Evolutionary conservation across 2,797 vertebrate genomes (phyloP), one percentile per base, ranked within the genome.

Genomic region (Helarctos malayanus): DNA sequence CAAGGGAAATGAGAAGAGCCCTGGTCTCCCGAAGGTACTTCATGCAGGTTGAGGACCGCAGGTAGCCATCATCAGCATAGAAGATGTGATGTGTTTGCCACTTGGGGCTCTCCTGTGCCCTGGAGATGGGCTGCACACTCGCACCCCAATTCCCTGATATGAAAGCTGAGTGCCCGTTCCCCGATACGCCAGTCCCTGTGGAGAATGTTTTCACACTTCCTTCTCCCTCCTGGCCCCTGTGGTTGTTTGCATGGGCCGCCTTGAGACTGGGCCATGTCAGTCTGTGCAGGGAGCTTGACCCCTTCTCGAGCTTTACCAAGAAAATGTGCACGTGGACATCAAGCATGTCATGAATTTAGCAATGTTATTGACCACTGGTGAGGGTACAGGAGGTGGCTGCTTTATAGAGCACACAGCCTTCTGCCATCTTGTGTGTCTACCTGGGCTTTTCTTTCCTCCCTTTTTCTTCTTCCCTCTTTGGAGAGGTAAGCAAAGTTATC

Each of bases 161-260:
- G 89, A 18, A 47, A 32, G 23, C 25, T 0, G 32, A 45, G 21
- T 32, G 14, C 21, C 3, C 25, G 49, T 3, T 54, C 23, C 29
- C 11, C 0, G 2, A 38, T 2, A 23, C 0, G 1, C 15, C 18
- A 5, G 41, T 57, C 59, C 69, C 38, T 23, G 11, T 0, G 19
- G n/a, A 16, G 19, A 21, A 21, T 1, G 7, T 71, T 27, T 29
- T 5, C 19, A 6, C 0, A 2, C 3, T n/a, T 8, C 5, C 35
- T 11, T 41, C 56, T 57, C 12, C 2, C 69, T 32, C 8, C 0
- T 0, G 65, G 49, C 32, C 11, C 35, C 81, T 23, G 18, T 7
- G 49, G 69, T 35, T 10, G 38, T 79, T 35, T n/a, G 3, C 41
- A 9, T 11, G 35, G 57, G 25, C 73, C 35, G 38, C 54, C 68